Evolutionary conservation across 1,140 invertebrate species (phyloP).

Genomic region (Dendroctonus ponderosae): DNA sequence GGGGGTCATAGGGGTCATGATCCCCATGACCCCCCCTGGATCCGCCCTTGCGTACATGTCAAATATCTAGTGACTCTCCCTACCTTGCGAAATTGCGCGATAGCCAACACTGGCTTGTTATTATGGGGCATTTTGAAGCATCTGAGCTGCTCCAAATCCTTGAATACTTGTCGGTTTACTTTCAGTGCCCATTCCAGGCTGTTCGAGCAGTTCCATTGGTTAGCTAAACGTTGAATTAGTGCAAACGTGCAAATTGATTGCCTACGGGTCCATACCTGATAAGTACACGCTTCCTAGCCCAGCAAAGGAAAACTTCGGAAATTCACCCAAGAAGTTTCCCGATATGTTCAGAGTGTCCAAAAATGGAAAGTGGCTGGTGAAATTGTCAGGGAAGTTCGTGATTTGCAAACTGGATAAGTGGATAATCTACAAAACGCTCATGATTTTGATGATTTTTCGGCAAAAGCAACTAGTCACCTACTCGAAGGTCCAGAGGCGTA

Average conservation of each 20-base stretch:
- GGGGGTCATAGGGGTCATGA: too few species aligned
- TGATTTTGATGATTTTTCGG: too few species aligned
- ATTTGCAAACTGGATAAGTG: slow-evolving; percentile 25
- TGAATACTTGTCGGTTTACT: slow-evolving; percentile 50
- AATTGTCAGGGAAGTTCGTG: slow-evolving; percentile 26
- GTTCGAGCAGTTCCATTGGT: slow-evolving; percentile 60
- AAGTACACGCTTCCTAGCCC: slow-evolving; percentile 26
- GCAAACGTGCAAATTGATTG: too few species aligned
- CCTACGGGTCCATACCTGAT: slow-evolving; percentile 10
- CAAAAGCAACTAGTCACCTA: background rate
- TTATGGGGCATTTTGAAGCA: slow-evolving; percentile 47
- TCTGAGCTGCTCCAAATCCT: slow-evolving; percentile 54
- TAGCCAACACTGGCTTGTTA: slow-evolving; percentile 50
- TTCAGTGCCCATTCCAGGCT: slow-evolving; percentile 58
- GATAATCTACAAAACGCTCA: slow-evolving; percentile 23
- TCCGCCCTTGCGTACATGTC: too few species aligned
- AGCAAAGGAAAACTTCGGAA: slow-evolving; percentile 15
- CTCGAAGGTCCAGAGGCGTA: background rate
- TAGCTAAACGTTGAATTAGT: slow-evolving; percentile 48
- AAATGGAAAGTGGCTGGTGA: slow-evolving; percentile 30
- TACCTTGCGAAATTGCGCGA: slow-evolving; percentile 59
- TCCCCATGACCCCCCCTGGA: too few species aligned
- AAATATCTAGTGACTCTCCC: too few species aligned
- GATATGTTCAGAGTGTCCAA: slow-evolving; percentile 30
- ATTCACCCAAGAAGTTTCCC: slow-evolving; percentile 28